Evolutionary conservation across 2,888 invertebrate species (phyloP), one percentile per base, ranked within the genome.

Genomic region (Phalera bucephala): DNA sequence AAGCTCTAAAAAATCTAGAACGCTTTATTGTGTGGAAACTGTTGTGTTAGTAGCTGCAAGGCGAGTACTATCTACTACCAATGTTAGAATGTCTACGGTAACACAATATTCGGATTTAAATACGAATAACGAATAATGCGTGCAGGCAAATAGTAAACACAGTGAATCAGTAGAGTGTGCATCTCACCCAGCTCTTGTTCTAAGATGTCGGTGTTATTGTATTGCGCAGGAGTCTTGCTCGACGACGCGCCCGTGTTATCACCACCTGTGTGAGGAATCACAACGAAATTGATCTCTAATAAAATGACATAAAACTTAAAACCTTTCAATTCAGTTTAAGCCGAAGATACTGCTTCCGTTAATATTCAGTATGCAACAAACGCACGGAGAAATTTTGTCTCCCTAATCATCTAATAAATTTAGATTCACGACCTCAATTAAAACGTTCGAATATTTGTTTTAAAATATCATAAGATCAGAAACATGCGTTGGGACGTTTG

Each of bases 141-240:
- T 26, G 36, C 21, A 17, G 32, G 28, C 15, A 33, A 8, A 4
- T 27, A 14, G 27, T 33, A 28, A 27, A 11, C 14, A 14, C 27
- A 27, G n/a, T 27, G 27, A 14, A 11, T 14, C 14, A n/a, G 27
- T 19, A 17, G 4, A 9, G 19, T 29, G 19, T 29, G 3, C 7
- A 25, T 67, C 87, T 87, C 76, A 89, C 88, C 88, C 59, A 86
- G 80, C 57, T 84, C 82, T 55, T 83, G 80, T 57, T 85, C 87
- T 53, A 72, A 63, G 55, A 85, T 69, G 52, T 79, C 80, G 32
- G 67, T 64, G 64, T 72, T 70, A 42, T 55, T 66, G 34, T 21
- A 40, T 45, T 64, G 73, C 45, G 74, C 63, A 33, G 75, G 61
- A 36, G 63, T 49, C 43, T 63, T 53, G 39, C 68, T 66, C 36